Conservation (phyloP, 92 coral and sea anemone genomes). For the Phenganax stokvisi region DNA sequence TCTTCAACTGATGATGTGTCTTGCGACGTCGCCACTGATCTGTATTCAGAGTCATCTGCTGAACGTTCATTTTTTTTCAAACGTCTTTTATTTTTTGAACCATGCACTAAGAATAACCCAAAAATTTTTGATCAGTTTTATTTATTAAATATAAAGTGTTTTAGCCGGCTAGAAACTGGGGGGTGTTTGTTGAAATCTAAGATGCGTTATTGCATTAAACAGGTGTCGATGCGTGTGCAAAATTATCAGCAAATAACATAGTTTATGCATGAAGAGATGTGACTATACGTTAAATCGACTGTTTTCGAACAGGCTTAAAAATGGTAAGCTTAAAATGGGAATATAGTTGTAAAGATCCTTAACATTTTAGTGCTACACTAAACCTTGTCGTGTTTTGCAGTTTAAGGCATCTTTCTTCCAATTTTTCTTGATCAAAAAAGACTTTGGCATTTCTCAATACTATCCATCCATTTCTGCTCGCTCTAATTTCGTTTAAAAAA, state of each 20-base stretch:
- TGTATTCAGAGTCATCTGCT: not conserved
- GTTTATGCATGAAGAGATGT: not conserved
- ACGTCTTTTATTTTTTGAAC: not conserved
- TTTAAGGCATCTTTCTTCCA: constrained; percentile 55
- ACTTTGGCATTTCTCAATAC: constrained; percentile 83
- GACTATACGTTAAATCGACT: no score
- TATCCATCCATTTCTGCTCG: constrained; percentile 40
- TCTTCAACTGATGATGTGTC: constrained; percentile 52
- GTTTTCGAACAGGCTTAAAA: not conserved
- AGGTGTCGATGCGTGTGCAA: constrained; percentile 15
- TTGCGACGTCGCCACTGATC: constrained; percentile 26
- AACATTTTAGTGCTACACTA: not conserved
- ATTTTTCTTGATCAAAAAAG: constrained; percentile 91
- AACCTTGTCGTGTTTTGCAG: constrained; percentile 44
- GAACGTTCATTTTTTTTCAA: constrained; percentile 23
- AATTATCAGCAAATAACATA: constrained; percentile 1
- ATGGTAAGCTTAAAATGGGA: not conserved
- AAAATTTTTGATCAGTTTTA: not conserved
- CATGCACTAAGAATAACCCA: constrained; percentile 25
- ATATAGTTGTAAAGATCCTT: not conserved
- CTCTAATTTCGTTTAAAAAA: constrained; percentile 53
- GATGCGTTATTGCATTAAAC: not conserved
- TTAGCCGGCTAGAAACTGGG: not conserved
- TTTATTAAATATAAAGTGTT: not conserved
- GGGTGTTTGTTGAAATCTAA: not conserved